Percentiles rank a stretch among this genome's conserved stretches.
These are phyloP conservation scores for Lasiurus borealis DNA, from an alignment of 2,113 vertebrate genomes.

Conservation along the genomic window DNA sequence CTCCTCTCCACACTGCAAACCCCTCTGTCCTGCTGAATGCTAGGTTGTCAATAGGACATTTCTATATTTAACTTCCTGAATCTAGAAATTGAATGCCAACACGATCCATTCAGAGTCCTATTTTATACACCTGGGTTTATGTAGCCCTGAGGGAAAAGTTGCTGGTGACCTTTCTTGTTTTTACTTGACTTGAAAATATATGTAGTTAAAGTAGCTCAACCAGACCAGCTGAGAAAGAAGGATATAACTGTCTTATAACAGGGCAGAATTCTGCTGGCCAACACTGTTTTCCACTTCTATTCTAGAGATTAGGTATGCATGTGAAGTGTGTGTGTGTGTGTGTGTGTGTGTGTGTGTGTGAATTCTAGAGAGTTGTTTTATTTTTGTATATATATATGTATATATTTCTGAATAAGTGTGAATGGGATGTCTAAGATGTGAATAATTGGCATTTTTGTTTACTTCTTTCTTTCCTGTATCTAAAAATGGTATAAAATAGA, in stretches of 20 bases:
- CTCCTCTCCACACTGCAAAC: neutral
- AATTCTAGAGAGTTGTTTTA: neutral
- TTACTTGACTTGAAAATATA: constrained; percentile 28
- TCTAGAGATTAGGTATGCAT: neutral
- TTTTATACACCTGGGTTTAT: constrained; percentile 58
- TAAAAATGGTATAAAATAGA: constrained; percentile 22
- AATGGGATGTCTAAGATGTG: neutral
- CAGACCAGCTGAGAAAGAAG: constrained; percentile 28
- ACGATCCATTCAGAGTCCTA: constrained; percentile 52
- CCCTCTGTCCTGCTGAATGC: constrained; percentile 21
- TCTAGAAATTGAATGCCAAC: constrained; percentile 74
- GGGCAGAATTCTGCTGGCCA: neutral
- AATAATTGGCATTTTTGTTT: neutral
- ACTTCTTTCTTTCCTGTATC: neutral
- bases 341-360: neutral
- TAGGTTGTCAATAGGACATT: constrained; percentile 61
- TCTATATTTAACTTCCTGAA: constrained; percentile 66
- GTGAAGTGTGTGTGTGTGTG: neutral
- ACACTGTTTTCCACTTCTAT: neutral
- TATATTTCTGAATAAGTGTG: neutral
- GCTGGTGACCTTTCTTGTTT: constrained; percentile 55
- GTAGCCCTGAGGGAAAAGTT: constrained; percentile 48
- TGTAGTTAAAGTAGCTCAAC: constrained; percentile 11
- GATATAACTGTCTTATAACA: neutral
- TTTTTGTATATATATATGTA: too few relatives aligned